Percentiles rank a stretch among this genome's conserved stretches.
Conservation (phyloP, 2,113 vertebrate genomes). For the Actinemys pallida region DNA sequence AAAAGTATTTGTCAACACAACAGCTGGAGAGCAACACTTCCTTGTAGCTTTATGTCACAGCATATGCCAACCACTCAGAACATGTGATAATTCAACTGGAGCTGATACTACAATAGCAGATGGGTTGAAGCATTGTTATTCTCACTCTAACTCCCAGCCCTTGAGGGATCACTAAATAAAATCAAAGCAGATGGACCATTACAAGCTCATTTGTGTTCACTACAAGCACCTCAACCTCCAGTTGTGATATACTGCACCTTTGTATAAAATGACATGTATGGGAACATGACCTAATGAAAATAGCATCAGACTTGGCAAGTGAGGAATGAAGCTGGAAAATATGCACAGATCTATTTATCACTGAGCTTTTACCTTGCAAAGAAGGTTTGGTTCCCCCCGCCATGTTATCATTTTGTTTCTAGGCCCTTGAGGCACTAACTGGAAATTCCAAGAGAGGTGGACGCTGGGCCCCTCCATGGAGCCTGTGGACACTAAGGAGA, state of each 20-base stretch:
- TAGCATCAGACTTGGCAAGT: constrained; percentile 71
- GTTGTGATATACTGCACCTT: constrained; percentile 78
- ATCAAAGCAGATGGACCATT: constrained; percentile 97
- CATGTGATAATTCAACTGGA: constrained; percentile 94
- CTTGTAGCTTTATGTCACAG: constrained; percentile 95
- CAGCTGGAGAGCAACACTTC: constrained; percentile 95
- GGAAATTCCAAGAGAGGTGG: neutral
- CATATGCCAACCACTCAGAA: constrained; percentile 95
- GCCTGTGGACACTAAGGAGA: neutral
- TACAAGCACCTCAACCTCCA: constrained; percentile 85
- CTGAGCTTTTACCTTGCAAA: constrained; percentile 35
- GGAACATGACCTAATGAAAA: constrained; percentile 75
- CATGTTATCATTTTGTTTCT: neutral
- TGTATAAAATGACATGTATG: constrained; percentile 72
- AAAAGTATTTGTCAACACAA: constrained; percentile 96
- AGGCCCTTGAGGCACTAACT: neutral
- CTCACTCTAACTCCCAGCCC: constrained; percentile 89
- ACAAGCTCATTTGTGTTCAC: constrained; percentile 89
- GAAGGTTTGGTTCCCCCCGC: neutral
- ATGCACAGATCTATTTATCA: constrained; percentile 68
- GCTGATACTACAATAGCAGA: constrained; percentile 91
- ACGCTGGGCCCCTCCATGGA: neutral
- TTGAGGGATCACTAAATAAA: constrained; percentile 94
- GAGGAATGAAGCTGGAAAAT: constrained; percentile 71
- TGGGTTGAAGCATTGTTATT: constrained; percentile 96